These are phyloP conservation scores for Portunus trituberculatus DNA, from an alignment of 1,140 invertebrate species.

Conservation along the genomic window DNA sequence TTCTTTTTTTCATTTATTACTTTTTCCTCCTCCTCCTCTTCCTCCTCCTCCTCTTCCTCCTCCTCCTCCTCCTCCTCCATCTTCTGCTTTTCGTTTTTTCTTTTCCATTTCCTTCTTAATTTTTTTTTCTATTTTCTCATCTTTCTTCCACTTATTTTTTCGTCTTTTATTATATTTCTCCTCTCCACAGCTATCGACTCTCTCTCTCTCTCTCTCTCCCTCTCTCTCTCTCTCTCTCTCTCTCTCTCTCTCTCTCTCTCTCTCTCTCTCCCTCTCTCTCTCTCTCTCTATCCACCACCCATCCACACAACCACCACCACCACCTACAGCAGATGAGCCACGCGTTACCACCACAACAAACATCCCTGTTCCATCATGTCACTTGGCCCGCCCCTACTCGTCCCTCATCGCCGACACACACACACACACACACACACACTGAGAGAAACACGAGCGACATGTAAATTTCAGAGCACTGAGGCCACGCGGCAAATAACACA, in stretches of 20 bases:
- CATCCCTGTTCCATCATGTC: too few relatives aligned
- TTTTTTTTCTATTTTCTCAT: too few relatives aligned
- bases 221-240: too few relatives aligned
- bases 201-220: too few relatives aligned
- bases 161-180: too few relatives aligned
- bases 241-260: too few relatives aligned
- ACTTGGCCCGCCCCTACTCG: too few relatives aligned
- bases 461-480: conserved; percentile 59
- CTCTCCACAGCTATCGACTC: too few relatives aligned
- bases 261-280: too few relatives aligned
- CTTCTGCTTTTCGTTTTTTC: too few relatives aligned
- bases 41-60: neutral
- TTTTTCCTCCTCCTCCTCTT: neutral
- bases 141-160: too few relatives aligned
- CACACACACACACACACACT: conserved; percentile 45
- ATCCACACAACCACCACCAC: neutral
- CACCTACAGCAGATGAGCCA: neutral
- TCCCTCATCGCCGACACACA: neutral
- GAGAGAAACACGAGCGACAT: conserved; percentile 32
- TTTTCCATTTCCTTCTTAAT: neutral
- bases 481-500: conserved; percentile 63
- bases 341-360: too few relatives aligned
- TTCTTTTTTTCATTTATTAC: neutral
- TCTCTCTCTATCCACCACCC: neutral
- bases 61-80: neutral